These are phyloP conservation scores for Peromyscus maniculatus DNA, from an alignment of 2,113 vertebrate genomes.

Conservation along the genomic window DNA sequence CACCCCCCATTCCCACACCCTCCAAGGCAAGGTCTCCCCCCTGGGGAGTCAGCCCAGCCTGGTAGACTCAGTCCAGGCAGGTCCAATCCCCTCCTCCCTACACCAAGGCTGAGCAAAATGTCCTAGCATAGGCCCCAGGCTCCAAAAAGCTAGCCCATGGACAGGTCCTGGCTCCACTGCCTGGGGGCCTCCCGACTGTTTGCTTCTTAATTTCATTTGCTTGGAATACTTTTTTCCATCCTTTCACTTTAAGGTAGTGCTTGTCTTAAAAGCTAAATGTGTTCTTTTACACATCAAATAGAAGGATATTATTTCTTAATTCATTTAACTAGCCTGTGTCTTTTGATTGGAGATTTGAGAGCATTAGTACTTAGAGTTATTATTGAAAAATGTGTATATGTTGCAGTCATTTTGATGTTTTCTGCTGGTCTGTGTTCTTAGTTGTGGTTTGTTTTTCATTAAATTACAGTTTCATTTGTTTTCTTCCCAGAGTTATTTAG, in stretches of 20 bases:
- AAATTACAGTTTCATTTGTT: neutral
- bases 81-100: no score
- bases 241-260: neutral
- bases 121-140: no score
- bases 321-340: neutral
- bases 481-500: neutral
- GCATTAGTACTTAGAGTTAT: neutral
- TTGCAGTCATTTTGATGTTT: neutral
- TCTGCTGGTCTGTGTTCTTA: neutral
- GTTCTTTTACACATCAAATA: neutral
- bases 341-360: neutral
- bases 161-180: no score
- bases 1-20: no score
- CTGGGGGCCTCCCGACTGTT: no score
- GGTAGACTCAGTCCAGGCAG: no score
- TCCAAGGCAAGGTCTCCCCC: no score
- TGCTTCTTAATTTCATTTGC: neutral
- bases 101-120: no score
- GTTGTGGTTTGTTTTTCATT: neutral
- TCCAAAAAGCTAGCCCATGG: no score
- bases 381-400: neutral
- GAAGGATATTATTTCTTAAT: neutral
- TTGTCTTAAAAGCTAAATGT: neutral
- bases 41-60: no score
- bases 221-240: neutral